Conservation (phyloP, 2,113 vertebrate species). For the Panthera leo region DNA sequence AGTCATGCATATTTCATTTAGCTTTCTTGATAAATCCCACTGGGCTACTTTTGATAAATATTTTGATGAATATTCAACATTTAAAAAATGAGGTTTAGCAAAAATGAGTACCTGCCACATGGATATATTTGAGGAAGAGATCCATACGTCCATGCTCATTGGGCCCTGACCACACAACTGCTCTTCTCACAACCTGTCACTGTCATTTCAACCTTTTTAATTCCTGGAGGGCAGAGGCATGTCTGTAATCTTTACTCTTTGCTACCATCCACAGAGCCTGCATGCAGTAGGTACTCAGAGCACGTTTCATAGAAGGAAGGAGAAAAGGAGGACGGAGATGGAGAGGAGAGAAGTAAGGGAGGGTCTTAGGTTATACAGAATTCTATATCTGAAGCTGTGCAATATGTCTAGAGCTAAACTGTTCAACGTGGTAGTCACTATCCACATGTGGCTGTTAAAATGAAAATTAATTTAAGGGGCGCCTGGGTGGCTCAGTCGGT, state of each 20-base stretch:
- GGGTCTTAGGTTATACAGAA: neutral
- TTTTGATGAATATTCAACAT: slow-evolving; percentile 24
- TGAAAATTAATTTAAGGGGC: slow-evolving; percentile 28
- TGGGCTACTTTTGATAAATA: slow-evolving; percentile 1
- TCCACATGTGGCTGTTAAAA: slow-evolving; percentile 1
- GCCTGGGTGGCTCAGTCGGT: no score
- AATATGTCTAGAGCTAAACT: neutral
- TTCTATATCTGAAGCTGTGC: neutral
- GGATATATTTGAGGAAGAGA: neutral
- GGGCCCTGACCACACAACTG: neutral
- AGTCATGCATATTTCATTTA: slow-evolving; percentile 29
- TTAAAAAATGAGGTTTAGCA: neutral
- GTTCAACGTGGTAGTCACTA: neutral
- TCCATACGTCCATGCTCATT: neutral
- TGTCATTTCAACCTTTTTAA: neutral
- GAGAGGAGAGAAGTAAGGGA: neutral
- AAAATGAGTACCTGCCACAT: neutral
- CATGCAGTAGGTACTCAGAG: neutral
- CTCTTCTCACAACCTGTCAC: neutral
- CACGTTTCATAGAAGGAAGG: neutral
- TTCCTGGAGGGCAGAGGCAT: neutral
- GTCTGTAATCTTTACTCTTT: neutral
- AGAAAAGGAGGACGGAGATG: neutral
- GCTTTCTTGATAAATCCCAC: neutral
- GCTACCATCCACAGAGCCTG: neutral